Conservation (phyloP, 2,888 invertebrate species). For the Crossocerus cetratus region DNA sequence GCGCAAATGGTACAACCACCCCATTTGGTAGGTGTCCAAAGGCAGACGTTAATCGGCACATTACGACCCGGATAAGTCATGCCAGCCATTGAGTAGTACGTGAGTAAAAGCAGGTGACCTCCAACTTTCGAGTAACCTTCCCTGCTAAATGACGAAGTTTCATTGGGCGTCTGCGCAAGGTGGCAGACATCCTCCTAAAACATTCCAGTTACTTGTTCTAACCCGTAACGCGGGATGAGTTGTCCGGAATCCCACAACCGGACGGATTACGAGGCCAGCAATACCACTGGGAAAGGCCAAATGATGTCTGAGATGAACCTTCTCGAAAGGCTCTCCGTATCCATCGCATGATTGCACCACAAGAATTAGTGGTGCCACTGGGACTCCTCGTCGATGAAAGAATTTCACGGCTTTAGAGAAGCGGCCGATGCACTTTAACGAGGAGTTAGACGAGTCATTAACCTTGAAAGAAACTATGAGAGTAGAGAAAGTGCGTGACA, state of each 20-base stretch:
- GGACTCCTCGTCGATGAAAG: too few relatives aligned
- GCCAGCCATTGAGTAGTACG: background rate
- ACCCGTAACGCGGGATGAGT: too few relatives aligned
- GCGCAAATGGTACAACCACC: too few relatives aligned
- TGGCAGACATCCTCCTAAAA: background rate
- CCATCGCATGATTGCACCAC: background rate
- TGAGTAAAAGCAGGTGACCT: background rate
- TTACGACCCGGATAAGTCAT: background rate
- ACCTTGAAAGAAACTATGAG: conserved; percentile 40
- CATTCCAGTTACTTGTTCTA: background rate
- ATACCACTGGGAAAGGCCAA: conserved; percentile 6
- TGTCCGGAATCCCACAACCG: conserved; percentile 2
- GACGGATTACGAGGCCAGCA: conserved; percentile 1
- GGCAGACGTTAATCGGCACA: background rate
- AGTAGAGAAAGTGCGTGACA: conserved; percentile 45
- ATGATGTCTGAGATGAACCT: background rate
- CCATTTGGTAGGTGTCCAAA: background rate
- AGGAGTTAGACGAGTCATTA: conserved; percentile 18
- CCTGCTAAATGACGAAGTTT: conserved; percentile 12
- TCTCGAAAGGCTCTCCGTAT: background rate
- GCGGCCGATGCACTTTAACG: background rate
- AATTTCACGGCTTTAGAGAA: conserved; percentile 19
- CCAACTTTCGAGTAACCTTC: conserved; percentile 8
- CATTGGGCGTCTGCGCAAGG: background rate
- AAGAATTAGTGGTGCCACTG: too few relatives aligned